These are phyloP conservation scores for Drosophila pegasa DNA, from an alignment of 2,888 invertebrate species.

Conservation along the genomic window DNA sequence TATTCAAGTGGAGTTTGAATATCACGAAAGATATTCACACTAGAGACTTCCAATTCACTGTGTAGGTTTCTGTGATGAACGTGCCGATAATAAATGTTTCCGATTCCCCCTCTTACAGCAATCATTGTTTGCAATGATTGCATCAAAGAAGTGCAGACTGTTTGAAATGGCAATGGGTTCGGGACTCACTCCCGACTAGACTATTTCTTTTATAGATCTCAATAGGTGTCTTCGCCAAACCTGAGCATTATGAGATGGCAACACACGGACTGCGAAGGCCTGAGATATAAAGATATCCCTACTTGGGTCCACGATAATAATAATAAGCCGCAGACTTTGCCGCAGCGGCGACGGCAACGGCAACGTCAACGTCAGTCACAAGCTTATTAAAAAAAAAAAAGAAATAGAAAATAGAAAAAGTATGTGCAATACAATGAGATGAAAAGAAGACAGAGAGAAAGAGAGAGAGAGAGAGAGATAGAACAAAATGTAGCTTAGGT, in stretches of 20 bases:
- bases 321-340: constrained; percentile 37
- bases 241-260: not conserved
- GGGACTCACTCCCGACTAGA: no score
- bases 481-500: constrained; percentile 55
- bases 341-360: constrained; percentile 44
- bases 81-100: no score
- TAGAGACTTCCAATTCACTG: no score
- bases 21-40: no score
- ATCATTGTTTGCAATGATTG: no score
- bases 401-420: constrained; percentile 9
- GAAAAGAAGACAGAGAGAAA: not conserved
- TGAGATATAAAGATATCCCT: constrained; percentile 1
- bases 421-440: constrained; percentile 3
- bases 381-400: constrained; percentile 25
- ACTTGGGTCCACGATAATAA: not conserved
- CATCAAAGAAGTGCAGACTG: no score
- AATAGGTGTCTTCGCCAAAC: no score
- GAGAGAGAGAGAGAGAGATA: constrained; percentile 1
- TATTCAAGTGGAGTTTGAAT: no score
- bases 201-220: no score
- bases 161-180: no score
- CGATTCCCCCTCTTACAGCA: no score
- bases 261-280: not conserved
- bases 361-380: constrained; percentile 41
- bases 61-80: no score